Evolutionary conservation across 2,797 vertebrate species (phyloP), one percentile per base, ranked within the genome.

Genomic region (Telmatherina bonti): DNA sequence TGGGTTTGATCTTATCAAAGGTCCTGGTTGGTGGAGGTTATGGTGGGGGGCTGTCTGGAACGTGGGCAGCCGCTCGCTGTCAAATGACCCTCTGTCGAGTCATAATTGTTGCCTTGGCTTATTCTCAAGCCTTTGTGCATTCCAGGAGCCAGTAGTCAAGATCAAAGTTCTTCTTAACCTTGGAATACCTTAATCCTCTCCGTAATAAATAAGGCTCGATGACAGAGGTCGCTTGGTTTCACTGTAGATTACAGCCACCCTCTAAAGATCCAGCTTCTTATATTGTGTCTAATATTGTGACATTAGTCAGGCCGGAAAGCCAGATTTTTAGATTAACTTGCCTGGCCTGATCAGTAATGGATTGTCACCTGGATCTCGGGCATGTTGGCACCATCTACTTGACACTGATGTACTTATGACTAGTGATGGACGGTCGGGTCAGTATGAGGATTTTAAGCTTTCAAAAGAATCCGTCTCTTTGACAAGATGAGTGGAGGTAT

Each of bases 31-130:
- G 76, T 59, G 26, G 18, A 59, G n/a, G 85, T 63, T 58, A 51
- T 59, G 29, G 31, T 45, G 7, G 53, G 63, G 47, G 65, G 66
- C 41, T 57, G 82, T 85, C 78, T 81, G 80, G 84, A 89, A 69
- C 69, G 31, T 70, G 71, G 81, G 68, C 79, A 77, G 76, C 76
- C 63, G 70, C 65, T 35, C 63, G 75, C 69, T 35, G 52, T 78
- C 84, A 91, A 91, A 92, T 88, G 86, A 90, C 86, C 78, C 85
- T 72, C 67, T 81, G 78, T 73, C 41, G 66, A 62, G 82, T 70
- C 49, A 77, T 92, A 93, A 92, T 92, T 92, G 89, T 89, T 90
- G 85, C 85, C 83, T 87, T 87, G 86, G 90, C 89, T 88, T 82
- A 60, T 52, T 67, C 74, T 81, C 79, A 81, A 82, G 72, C 62